Evolutionary conservation across 2,888 invertebrate species (phyloP).

Genomic region (Nebria salina): DNA sequence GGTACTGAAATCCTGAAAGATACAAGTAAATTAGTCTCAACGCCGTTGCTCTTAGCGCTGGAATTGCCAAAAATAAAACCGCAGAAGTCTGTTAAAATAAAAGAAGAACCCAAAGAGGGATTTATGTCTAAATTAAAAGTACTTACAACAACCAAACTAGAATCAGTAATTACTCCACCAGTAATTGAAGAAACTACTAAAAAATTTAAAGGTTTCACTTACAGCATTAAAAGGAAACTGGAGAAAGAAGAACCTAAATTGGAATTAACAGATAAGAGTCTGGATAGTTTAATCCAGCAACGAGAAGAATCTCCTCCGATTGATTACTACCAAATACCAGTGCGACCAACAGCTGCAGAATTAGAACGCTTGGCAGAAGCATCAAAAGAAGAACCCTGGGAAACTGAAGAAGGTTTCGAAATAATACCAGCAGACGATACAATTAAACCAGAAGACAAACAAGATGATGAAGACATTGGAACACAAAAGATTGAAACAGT

Average conservation of each 20-base stretch:
- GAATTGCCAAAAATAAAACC: background rate
- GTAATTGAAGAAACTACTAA: background rate
- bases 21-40: background rate
- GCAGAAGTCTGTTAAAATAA: background rate
- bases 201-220: background rate
- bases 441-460: background rate
- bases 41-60: background rate
- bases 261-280: background rate
- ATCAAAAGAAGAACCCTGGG: background rate
- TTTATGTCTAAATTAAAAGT: background rate
- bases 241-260: background rate
- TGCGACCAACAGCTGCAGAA: background rate
- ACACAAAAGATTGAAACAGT: background rate
- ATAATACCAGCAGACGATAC: background rate
- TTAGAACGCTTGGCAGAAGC: background rate
- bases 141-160: background rate
- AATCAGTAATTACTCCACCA: background rate
- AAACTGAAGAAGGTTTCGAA: background rate
- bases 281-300: background rate
- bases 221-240: background rate
- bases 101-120: background rate
- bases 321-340: background rate
- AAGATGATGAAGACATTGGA: background rate
- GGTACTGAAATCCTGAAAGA: constrained; percentile 1
- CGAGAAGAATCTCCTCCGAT: background rate